Evolutionary conservation across 2,888 invertebrate species (phyloP).

Genomic region (Aspidapion aeneum): DNA sequence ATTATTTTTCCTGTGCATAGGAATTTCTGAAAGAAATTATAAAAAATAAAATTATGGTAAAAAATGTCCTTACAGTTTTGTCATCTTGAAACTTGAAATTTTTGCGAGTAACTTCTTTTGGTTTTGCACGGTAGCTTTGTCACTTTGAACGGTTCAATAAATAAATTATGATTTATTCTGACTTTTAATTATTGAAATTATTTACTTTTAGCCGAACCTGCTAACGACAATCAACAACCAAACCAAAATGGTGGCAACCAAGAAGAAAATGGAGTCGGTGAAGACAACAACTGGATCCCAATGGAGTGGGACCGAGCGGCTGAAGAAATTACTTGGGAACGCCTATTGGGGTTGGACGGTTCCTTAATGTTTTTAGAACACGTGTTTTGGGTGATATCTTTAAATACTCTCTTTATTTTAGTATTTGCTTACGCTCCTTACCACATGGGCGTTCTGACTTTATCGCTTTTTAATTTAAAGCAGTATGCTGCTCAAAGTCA

Average conservation of each 20-base stretch:
- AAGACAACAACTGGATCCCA: conserved; percentile 94
- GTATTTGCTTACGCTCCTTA: conserved; percentile 97
- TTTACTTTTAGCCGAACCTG: conserved; percentile 25
- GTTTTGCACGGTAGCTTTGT: too few species aligned
- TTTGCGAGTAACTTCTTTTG: too few species aligned
- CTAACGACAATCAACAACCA: conserved; percentile 36
- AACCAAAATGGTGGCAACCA: conserved; percentile 51
- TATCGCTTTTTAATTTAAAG: conserved; percentile 66
- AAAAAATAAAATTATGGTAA: too few species aligned
- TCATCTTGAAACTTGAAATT: too few species aligned
- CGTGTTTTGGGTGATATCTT: conserved; percentile 98
- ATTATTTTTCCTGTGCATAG: too few species aligned
- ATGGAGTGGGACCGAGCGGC: conserved; percentile 98
- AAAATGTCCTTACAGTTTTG: too few species aligned
- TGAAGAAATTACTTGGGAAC: conserved; percentile 98
- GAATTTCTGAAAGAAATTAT: too few species aligned
- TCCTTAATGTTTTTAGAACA: conserved; percentile 97
- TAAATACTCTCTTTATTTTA: conserved; percentile 95
- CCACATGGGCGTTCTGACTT: conserved; percentile 86
- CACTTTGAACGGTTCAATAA: too few species aligned
- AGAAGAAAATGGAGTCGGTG: conserved; percentile 49
- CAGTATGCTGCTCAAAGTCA: conserved; percentile 71
- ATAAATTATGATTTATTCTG: too few species aligned
- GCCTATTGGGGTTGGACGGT: conserved; percentile 92
- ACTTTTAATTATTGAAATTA: too few species aligned